Conservation (phyloP, 23 tunicate species). For the Ciona savignyi region DNA sequence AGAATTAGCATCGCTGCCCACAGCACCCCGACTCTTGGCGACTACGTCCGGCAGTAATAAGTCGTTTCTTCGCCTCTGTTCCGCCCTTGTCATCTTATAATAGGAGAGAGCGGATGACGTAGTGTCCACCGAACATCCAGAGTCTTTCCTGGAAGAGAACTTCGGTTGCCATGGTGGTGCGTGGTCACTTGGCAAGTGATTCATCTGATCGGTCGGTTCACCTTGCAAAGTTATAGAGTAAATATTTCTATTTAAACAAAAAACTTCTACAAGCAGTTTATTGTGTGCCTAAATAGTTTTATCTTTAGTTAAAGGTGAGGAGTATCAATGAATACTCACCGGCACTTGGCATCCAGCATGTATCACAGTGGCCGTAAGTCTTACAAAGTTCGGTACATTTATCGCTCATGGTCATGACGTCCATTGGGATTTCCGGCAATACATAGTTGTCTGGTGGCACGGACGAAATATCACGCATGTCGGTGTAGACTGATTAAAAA, state of each 20-base stretch:
- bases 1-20: constrained; percentile 41
- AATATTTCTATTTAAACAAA: background rate
- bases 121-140: constrained; percentile 62
- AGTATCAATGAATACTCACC: constrained; percentile 11
- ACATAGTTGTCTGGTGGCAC: background rate
- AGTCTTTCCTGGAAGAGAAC: constrained; percentile 24
- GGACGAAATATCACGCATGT: background rate
- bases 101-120: constrained; percentile 43
- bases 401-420: constrained; percentile 19
- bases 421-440: background rate
- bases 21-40: constrained; percentile 12
- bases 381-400: constrained; percentile 53
- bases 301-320: background rate
- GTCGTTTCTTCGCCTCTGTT: background rate
- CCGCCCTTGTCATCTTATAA: constrained; percentile 29
- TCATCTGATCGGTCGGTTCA: background rate
- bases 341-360: constrained; percentile 56
- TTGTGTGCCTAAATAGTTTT: background rate
- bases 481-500: background rate
- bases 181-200: constrained; percentile 1
- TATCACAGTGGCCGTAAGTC: constrained; percentile 46
- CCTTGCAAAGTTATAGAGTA: background rate
- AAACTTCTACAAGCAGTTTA: too few species aligned
- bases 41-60: constrained; percentile 25
- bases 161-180: constrained; percentile 26